Percentiles rank a stretch among this genome's conserved stretches.
phyloP scores from a whole-genome alignment of 23 tunicate genomes.

The Ascidia mentula region DNA sequence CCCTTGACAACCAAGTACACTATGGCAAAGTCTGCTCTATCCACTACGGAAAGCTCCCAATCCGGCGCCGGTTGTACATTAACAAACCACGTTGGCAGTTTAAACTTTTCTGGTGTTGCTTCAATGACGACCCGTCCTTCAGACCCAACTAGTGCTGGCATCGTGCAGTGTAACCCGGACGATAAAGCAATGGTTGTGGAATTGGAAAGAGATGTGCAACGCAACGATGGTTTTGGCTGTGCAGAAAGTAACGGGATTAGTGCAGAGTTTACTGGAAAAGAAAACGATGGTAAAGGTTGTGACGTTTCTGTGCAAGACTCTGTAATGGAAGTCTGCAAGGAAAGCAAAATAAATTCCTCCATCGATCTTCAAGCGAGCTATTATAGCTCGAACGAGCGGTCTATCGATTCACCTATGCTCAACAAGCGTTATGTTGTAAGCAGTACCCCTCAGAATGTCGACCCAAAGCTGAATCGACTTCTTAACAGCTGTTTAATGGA shows the following conservation, averaged over 20 bases:
- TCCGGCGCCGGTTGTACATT: not conserved
- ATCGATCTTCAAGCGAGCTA: not conserved
- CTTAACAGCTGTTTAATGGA: not conserved
- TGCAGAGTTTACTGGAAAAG: not conserved
- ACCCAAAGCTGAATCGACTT: not conserved
- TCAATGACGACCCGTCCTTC: constrained; percentile 2
- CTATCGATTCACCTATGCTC: not conserved
- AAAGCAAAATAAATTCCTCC: not conserved
- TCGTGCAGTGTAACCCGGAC: no score
- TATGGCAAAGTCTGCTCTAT: not conserved
- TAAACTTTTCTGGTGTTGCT: not conserved
- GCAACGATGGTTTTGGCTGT: not conserved
- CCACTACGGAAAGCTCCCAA: not conserved
- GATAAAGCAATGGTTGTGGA: no score
- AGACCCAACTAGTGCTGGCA: no score
- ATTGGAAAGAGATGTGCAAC: not conserved
- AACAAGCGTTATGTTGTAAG: not conserved
- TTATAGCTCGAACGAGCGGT: not conserved
- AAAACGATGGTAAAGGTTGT: not conserved
- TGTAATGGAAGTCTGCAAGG: not conserved
- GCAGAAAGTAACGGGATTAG: not conserved
- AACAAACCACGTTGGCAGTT: not conserved
- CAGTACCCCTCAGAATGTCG: not conserved
- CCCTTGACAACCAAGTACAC: no score
- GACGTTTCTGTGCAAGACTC: not conserved